A percentile compares a stretch with the other conserved stretches of the same genome.
Evolutionary conservation across 2,888 invertebrate species (phyloP).

Genomic region (Campoplex capitator): DNA sequence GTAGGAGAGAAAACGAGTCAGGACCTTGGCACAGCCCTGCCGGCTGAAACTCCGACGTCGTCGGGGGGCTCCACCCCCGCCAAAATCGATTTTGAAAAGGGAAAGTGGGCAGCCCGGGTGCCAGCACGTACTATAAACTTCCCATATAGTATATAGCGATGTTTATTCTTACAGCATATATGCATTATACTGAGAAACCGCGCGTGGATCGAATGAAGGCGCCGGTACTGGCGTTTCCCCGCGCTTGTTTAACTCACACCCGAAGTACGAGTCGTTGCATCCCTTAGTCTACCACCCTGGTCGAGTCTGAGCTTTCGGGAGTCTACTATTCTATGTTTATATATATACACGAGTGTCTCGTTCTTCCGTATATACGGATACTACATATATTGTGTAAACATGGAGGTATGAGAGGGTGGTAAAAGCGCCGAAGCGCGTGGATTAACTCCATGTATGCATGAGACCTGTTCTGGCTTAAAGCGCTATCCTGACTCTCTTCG

Average conservation of each 20-base stretch:
- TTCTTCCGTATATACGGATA: constrained; percentile 14
- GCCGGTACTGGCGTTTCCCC: constrained; percentile 61
- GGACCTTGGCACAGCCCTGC: constrained; percentile 69
- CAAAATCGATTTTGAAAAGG: constrained; percentile 83
- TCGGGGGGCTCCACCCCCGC: constrained; percentile 69
- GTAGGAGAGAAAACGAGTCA: constrained; percentile 59
- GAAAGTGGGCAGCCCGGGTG: constrained; percentile 79
- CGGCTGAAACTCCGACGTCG: constrained; percentile 71
- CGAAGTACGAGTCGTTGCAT: constrained; percentile 57
- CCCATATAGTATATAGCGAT: constrained; percentile 43
- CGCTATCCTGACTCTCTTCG: constrained; percentile 25
- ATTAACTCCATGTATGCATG: constrained; percentile 47
- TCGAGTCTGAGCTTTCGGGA: constrained; percentile 61
- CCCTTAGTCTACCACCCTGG: constrained; percentile 54
- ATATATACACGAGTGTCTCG: background rate
- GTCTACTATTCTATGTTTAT: constrained; percentile 17
- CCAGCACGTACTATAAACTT: constrained; percentile 51
- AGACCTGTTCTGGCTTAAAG: constrained; percentile 20
- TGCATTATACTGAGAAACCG: constrained; percentile 63
- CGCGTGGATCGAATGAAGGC: constrained; percentile 69
- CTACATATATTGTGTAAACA: constrained; percentile 20
- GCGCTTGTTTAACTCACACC: constrained; percentile 53
- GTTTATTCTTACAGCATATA: constrained; percentile 45
- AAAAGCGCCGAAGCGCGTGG: constrained; percentile 57
- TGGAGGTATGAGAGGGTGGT: background rate